phyloP scores from a whole-genome alignment of 2,797 vertebrate species.

The Manis pentadactyla region DNA sequence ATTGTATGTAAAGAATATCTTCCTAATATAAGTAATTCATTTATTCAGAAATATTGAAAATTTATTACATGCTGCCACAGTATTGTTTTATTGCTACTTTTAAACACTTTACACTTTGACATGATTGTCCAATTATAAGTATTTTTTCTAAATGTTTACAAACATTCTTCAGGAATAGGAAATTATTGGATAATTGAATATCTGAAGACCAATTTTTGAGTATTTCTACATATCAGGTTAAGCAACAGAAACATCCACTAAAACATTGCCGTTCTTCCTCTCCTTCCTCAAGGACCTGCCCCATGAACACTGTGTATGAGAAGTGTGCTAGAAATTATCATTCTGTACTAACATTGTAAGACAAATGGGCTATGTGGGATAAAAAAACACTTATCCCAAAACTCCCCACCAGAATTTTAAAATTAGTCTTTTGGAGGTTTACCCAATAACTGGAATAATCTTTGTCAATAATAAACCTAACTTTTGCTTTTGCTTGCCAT shows the following conservation, averaged over 20 bases:
- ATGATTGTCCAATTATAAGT: background rate
- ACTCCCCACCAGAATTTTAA: background rate
- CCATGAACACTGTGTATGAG: background rate
- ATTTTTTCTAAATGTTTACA: background rate
- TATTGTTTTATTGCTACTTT: no score
- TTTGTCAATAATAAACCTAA: background rate
- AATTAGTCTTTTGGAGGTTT: background rate
- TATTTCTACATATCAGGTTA: background rate
- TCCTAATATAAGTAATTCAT: no score
- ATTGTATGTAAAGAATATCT: no score
- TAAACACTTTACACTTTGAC: background rate
- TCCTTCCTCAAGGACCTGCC: background rate
- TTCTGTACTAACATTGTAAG: background rate
- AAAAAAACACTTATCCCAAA: background rate
- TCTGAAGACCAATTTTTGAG: background rate
- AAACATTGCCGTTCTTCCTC: background rate
- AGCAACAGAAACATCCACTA: background rate
- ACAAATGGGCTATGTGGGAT: background rate
- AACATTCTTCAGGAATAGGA: background rate
- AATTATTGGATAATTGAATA: background rate
- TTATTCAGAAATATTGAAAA: no score
- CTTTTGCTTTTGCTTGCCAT: background rate
- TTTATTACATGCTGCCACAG: no score
- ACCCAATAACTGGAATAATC: background rate
- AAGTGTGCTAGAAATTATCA: background rate